These are phyloP conservation scores for Ridgeia piscesae DNA, from an alignment of 1,140 invertebrate genomes.

Conservation along the genomic window DNA sequence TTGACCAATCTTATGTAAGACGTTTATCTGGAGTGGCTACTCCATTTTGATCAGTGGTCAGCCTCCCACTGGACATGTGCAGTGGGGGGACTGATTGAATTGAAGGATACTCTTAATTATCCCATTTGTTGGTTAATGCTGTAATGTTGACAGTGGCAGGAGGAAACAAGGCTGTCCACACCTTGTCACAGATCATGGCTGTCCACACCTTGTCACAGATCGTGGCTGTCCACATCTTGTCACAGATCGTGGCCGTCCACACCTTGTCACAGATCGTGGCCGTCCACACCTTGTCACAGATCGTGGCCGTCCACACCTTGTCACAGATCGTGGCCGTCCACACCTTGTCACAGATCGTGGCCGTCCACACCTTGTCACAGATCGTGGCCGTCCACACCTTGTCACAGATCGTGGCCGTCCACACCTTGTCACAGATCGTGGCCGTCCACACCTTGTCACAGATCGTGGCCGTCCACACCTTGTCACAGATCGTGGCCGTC, in stretches of 20 bases:
- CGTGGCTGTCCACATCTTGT: not conserved
- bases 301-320: not conserved
- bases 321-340: too few relatives aligned
- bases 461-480: not conserved
- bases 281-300: not conserved
- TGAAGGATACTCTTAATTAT: not conserved
- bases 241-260: not conserved
- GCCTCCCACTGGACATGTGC: not conserved
- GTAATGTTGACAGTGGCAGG: not conserved
- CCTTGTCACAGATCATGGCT: not conserved
- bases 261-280: too few relatives aligned
- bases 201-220: not conserved
- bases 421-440: too few relatives aligned
- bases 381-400: not conserved
- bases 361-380: too few relatives aligned
- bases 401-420: not conserved
- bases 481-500: too few relatives aligned
- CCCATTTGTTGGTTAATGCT: not conserved
- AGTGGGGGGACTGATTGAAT: not conserved
- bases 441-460: not conserved
- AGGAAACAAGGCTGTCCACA: not conserved
- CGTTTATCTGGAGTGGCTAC: not conserved
- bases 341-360: not conserved
- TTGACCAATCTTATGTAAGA: constrained; percentile 1
- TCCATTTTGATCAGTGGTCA: not conserved